Evolutionary conservation across 2,797 vertebrate species (phyloP).

Genomic region (Xiphophorus birchmanni): DNA sequence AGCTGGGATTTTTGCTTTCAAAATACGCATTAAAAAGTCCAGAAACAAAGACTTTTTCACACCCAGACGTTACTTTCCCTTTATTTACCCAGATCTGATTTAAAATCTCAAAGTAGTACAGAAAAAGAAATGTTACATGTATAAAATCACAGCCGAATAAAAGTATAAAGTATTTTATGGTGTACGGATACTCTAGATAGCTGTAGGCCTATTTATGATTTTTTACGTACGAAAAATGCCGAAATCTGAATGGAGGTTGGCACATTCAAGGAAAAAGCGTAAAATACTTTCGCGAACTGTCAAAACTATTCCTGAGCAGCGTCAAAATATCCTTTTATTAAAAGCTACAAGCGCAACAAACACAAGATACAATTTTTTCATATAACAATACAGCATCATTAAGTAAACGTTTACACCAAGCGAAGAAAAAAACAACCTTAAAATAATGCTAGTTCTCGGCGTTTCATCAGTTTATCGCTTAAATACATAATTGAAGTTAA

Average conservation of each 20-base stretch:
- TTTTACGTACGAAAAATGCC: fast-evolving
- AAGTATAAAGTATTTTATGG: neutral
- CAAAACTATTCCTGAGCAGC: neutral
- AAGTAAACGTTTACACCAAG: neutral
- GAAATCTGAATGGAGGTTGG: neutral
- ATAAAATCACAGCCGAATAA: conserved; percentile 1
- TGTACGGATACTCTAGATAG: neutral
- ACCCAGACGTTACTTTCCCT: neutral
- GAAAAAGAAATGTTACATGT: neutral
- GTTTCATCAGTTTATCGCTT: neutral
- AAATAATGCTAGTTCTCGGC: neutral
- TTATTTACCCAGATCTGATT: neutral
- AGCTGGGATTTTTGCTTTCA: neutral
- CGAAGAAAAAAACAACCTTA: neutral
- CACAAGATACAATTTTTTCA: neutral
- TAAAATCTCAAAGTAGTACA: neutral
- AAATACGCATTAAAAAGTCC: neutral
- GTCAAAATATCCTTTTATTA: no score
- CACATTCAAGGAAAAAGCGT: neutral
- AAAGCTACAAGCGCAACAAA: neutral
- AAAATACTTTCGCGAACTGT: neutral
- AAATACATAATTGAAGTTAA: neutral
- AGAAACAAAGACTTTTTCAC: neutral
- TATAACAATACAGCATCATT: neutral
- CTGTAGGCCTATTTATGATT: neutral